Percentiles rank a stretch among this genome's conserved stretches.
Conservation (phyloP, 2,888 invertebrate species). For the Aphrophora alni region DNA sequence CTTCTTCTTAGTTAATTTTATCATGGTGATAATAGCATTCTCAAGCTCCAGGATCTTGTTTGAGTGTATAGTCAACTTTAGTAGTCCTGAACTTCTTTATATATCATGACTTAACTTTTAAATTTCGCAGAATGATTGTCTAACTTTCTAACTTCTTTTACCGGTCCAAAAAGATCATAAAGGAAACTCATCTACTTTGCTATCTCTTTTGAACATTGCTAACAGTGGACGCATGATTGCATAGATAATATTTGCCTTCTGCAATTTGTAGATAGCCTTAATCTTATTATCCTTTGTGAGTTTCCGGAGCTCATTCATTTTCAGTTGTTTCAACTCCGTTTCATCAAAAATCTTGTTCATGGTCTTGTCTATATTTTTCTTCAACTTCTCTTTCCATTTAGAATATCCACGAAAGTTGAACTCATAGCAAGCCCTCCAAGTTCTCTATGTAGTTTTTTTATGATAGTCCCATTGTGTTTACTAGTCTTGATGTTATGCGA, state of each 20-base stretch:
- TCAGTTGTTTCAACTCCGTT: background rate
- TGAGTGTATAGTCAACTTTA: background rate
- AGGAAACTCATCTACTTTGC: constrained; percentile 3
- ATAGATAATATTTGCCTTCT: background rate
- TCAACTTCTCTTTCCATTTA: no score
- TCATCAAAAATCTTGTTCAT: no score
- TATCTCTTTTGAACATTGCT: background rate
- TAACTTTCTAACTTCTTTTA: background rate
- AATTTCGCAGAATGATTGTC: background rate
- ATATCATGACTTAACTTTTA: background rate
- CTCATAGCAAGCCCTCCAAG: no score
- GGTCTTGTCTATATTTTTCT: no score
- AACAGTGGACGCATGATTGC: background rate
- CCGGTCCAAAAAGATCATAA: background rate
- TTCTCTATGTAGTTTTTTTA: no score
- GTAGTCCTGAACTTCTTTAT: constrained; percentile 11
- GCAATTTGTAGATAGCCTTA: background rate
- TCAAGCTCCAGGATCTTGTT: background rate
- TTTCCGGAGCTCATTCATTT: background rate
- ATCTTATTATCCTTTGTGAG: background rate
- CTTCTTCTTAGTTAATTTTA: background rate
- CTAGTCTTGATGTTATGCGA: no score
- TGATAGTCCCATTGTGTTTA: no score
- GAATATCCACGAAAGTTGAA: no score
- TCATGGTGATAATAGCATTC: constrained; percentile 13